Evolutionary conservation across 2,888 invertebrate genomes (phyloP), one percentile per base, ranked within the genome.

Genomic region (Panorpa germanica): DNA sequence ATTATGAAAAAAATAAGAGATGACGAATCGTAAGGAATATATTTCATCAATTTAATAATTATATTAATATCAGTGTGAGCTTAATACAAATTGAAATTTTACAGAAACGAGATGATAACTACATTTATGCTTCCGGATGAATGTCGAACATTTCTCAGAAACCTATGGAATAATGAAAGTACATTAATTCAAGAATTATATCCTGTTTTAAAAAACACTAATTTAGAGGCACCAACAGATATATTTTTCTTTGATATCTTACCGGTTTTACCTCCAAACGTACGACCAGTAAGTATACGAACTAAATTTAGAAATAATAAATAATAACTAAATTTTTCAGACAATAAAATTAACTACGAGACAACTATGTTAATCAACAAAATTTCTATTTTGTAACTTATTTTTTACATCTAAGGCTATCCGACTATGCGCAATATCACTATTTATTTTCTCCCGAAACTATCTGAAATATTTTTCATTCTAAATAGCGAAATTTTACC

Each of bases 261-360:
- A 12, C 71, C 82, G 4, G 91, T 98, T 0, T 63, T 85, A 12
- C 93, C 98, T 2, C 71, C 83, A 0, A 74, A 72, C 46, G 74
- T 80, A 7, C 62, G 98, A 40, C 96, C 96, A 4, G 66, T 61
- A 46, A 61, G n/a, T n/a, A n/a, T n/a, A n/a, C n/a, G n/a, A n/a
- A 41, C 43, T 42, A 21, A 16, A 23, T 25, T 23, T 64, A 44
- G 19, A 23, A 28, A 21, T 29, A 21, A 8, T 29, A 8, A 11
- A 19, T 32, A 11, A 4, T 3, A 5, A 18, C 8, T 10, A 35
- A 24, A 20, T 19, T 4, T 27, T 27, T 26, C 9, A 32, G 32
- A 32, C 12, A 29, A 14, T 40, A 45, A 15, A 49, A 48, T 28
- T 26, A 47, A 4, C 18, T 52, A 4, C 37, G 37, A 3, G 44